Base-by-base conservation (phyloP, 2,888 invertebrate species). In the Ectemnius continuus region DNA sequence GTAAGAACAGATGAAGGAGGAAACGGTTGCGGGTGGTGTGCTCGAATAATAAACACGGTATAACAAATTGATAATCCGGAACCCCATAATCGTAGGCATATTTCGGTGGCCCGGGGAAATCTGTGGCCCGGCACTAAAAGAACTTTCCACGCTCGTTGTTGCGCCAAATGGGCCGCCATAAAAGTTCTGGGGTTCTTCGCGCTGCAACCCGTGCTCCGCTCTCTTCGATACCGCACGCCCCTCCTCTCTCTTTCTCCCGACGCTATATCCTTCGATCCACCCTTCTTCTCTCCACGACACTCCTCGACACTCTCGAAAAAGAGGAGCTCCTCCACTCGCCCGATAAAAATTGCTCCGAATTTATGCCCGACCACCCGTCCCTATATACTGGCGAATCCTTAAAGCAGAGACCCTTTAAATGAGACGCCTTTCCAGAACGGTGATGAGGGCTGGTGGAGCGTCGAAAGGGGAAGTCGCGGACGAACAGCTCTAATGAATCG, bases 161-260 rank as follows among this genome's bases (percentile, higher is more conserved):
- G 89, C 89, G 89, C 89, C 90, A 90, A 90, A 90, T 90, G 90
- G 90, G 88, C 88, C 89, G 90, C 90, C 87, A 90, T 90, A 90
- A 90, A 90, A 90, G 88, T 85, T 36, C 78, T 85, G 84, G 85
- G 82, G 83, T 84, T 84, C 82, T 36, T 36, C 36, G 36, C 36
- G 36, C 36, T 36, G 36, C 36, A 36, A 36, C 8, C 36, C 36
- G 70, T 79, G 74, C 71, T 83, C 80, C 61, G 69, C 71, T 76
- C 71, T 72, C 72, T 65, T 70, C 64, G 59, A 67, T 57, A 61
- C 61, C 64, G 52, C 67, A 23, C 56, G 28, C 68, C 48, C 69
- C 65, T 65, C 63, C 67, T 65, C 28, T 18, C 23, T 23, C 23
- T 23, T 3, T 23, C 23, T 20, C 20, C 63, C 67, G 56, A 46